Evolutionary conservation across 2,888 invertebrate species (phyloP), one percentile per base, ranked within the genome.

Genomic region (Athalia rosae): DNA sequence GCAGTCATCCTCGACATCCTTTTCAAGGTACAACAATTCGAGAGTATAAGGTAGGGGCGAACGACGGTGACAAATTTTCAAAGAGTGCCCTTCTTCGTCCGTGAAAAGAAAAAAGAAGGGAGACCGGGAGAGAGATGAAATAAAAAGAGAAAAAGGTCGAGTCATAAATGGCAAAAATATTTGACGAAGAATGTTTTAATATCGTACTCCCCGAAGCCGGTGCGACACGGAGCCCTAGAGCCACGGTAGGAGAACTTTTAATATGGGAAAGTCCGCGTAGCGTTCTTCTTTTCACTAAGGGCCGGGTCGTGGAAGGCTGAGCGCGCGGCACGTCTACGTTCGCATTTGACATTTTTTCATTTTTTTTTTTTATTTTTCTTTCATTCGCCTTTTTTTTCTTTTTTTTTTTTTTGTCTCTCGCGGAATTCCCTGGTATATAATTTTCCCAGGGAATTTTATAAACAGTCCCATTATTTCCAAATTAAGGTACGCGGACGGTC

Each of bases 131-230:
- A 53, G 28, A 28, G 53, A 53, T 9, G 53, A 53, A 53, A n/a
- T 9, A 53, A 53, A 53, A 53, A n/a, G 43, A 4, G 43, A 41
- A 56, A 56, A 71, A 71, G 71, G 56, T 58, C 71, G 71, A 56
- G 71, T 71, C 71, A 71, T 71, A 71, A 71, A 71, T 58, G 58
- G 58, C 56, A 71, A 67, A 71, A 71, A 71, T 71, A 71, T 71
- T 71, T 58, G 71, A 71, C 73, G 79, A 80, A 80, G 81, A 83
- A 83, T 82, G 80, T 81, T 83, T 83, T 84, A 85, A 84, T 82
- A 84, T 84, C 79, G 74, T 76, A 28, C 28, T 28, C 28, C 28
- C 28, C 28, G 28, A 28, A 28, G 28, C 28, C 28, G 28, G 28
- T 28, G 28, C 28, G 28, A 28, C 28, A 28, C 28, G 28, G 28